Conservation (phyloP, 2,888 invertebrate species). For the Junonia oenone region DNA sequence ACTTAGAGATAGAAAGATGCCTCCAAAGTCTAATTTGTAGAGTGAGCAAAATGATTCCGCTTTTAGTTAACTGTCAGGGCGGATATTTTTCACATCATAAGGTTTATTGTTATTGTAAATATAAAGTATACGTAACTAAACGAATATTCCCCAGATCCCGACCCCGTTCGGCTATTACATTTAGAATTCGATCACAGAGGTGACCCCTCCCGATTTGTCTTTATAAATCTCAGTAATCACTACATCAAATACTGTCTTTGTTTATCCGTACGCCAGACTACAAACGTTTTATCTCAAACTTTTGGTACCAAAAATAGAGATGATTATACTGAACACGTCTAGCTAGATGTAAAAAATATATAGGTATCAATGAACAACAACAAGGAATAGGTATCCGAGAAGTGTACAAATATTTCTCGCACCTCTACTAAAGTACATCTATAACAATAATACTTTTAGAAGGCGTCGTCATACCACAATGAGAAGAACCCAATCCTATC, state of each 20-base stretch:
- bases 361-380: conserved; percentile 78
- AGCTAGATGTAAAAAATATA: conserved; percentile 78
- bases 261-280: conserved; percentile 41
- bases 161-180: conserved; percentile 17
- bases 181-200: conserved; percentile 38
- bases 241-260: conserved; percentile 22
- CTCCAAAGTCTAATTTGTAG: conserved; percentile 28
- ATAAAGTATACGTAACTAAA: conserved; percentile 18
- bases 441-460: conserved; percentile 78
- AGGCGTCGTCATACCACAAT: conserved; percentile 72
- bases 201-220: conserved; percentile 5
- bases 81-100: conserved; percentile 32
- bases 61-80: conserved; percentile 34
- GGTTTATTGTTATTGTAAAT: conserved; percentile 26
- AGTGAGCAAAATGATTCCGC: conserved; percentile 35
- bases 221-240: conserved; percentile 23
- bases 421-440: conserved; percentile 72
- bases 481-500: conserved; percentile 62
- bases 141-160: conserved; percentile 20
- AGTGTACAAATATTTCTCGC: conserved; percentile 75
- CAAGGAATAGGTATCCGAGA: conserved; percentile 74
- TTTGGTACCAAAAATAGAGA: conserved; percentile 76
- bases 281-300: conserved; percentile 43
- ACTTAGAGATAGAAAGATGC: conserved; percentile 26
- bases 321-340: conserved; percentile 74